These are phyloP conservation scores for Subacronicta megacephala DNA, from an alignment of 2,888 invertebrate genomes.

Conservation along the genomic window DNA sequence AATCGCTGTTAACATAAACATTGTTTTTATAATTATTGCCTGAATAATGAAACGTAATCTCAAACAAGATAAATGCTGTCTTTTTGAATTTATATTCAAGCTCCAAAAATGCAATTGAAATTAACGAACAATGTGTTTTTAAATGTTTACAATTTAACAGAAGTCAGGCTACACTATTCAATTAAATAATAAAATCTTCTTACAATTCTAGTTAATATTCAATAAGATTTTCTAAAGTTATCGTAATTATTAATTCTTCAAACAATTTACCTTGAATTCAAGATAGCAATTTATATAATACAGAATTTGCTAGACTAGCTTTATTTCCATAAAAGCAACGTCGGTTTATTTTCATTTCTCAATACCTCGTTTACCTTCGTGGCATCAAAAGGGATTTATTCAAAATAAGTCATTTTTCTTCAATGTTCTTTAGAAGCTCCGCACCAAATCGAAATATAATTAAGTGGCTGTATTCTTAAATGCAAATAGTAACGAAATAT, in stretches of 20 bases:
- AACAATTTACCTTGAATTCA: constrained; percentile 16
- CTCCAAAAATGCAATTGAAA: not conserved
- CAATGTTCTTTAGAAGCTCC: constrained; percentile 4
- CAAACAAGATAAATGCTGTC: too few relatives aligned
- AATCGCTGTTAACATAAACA: not conserved
- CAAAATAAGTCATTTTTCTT: constrained; percentile 4
- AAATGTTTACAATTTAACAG: too few relatives aligned
- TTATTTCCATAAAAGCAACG: constrained; percentile 24
- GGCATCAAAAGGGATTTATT: constrained; percentile 15
- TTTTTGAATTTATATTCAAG: not conserved
- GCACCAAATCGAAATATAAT: constrained; percentile 14
- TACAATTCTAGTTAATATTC: too few relatives aligned
- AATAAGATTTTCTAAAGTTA: constrained; percentile 6
- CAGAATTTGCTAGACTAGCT: constrained; percentile 12
- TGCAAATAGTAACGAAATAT: constrained; percentile 13
- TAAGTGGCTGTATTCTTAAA: constrained; percentile 14
- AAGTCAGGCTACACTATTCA: too few relatives aligned
- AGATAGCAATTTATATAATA: constrained; percentile 32
- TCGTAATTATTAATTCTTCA: constrained; percentile 18
- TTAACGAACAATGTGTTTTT: too few relatives aligned
- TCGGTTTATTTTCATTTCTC: constrained; percentile 24
- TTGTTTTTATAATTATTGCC: not conserved
- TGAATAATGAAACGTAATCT: not conserved
- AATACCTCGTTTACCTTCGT: constrained; percentile 11
- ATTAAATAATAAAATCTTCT: too few relatives aligned